Evolutionary conservation across 2,888 invertebrate genomes (phyloP).

Genomic region (Lasius fuliginosus): DNA sequence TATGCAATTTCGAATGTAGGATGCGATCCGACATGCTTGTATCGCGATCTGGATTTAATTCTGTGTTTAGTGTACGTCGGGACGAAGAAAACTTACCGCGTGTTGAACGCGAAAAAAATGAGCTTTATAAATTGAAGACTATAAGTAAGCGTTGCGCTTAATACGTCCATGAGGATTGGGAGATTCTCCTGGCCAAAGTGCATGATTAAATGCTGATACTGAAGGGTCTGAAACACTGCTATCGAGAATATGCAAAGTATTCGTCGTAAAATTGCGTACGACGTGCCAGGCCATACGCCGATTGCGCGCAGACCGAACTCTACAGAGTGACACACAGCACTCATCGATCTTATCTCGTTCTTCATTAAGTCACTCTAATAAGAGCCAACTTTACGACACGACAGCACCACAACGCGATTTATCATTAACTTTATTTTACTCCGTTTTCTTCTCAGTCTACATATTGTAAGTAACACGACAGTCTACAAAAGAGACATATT

Average conservation of each 20-base stretch:
- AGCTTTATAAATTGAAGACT: slow-evolving; percentile 55
- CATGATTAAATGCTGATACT: slow-evolving; percentile 58
- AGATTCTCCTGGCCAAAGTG: slow-evolving; percentile 31
- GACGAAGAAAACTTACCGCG: slow-evolving; percentile 49
- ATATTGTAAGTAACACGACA: not conserved
- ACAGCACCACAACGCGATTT: not conserved
- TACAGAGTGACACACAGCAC: slow-evolving; percentile 44
- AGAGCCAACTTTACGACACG: not conserved
- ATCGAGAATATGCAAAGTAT: slow-evolving; percentile 36
- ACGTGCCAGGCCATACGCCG: slow-evolving; percentile 59
- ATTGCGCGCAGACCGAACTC: slow-evolving; percentile 56
- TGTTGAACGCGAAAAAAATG: slow-evolving; percentile 45
- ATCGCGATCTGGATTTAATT: not conserved
- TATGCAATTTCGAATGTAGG: not conserved
- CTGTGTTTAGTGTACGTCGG: too few relatives aligned
- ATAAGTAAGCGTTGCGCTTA: slow-evolving; percentile 55
- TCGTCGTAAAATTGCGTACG: slow-evolving; percentile 33
- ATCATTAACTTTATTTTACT: not conserved
- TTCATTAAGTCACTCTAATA: not conserved
- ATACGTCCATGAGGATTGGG: slow-evolving; percentile 37
- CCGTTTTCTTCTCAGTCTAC: not conserved
- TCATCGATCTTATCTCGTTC: slow-evolving; percentile 2
- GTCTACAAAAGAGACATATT: not conserved
- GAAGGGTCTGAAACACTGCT: slow-evolving; percentile 47
- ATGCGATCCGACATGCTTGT: too few relatives aligned